Evolutionary conservation across 2,888 invertebrate genomes (phyloP), one percentile per base, ranked within the genome.

Genomic region (Dorcus hopei): DNA sequence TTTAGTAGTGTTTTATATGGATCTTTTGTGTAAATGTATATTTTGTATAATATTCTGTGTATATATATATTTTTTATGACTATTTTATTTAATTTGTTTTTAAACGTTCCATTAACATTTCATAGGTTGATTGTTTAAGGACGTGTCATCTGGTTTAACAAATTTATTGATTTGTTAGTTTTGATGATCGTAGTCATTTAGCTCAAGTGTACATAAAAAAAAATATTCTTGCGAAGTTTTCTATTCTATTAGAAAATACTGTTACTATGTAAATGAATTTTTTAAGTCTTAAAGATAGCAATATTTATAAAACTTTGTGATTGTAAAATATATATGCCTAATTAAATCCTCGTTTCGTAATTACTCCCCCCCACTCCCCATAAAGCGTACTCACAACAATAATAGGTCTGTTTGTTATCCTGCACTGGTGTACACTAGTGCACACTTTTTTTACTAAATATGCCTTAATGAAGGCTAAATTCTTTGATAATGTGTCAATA

Each of bases 281-380:
- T 77, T 78, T 77, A 75, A 78, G 72, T 77, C 76, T 76, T 74
- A 72, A 76, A 70, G 72, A 78, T 77, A 78, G 78, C 78, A 78
- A 78, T 78, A 78, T 78, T 77, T 77, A 77, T 77, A 77, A 75
- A 77, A 73, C 73, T 76, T 77, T 77, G 78, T 78, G 78, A 78
- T 78, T 77, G 77, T 78, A 77, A 77, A 74, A 76, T 65, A 66
- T 62, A 67, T 65, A 66, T 63, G 67, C 68, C 63, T 65, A 66
- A 67, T 63, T 63, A 57, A 52, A 33, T 33, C 6, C 26, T 33
- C 6, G 26, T 33, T 33, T 33, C 26, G 2, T 33, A 5, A 33
- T 6, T 33, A 33, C 26, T 14, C 14, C 14, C 14, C 14, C 14
- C 14, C n/a, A n/a, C n/a, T 14, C 1, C 14, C 14, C 14, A 14